Evolutionary conservation across 2,113 vertebrate genomes (phyloP), one percentile per base, ranked within the genome.

Genomic region (Leptobrachium leishanense): DNA sequence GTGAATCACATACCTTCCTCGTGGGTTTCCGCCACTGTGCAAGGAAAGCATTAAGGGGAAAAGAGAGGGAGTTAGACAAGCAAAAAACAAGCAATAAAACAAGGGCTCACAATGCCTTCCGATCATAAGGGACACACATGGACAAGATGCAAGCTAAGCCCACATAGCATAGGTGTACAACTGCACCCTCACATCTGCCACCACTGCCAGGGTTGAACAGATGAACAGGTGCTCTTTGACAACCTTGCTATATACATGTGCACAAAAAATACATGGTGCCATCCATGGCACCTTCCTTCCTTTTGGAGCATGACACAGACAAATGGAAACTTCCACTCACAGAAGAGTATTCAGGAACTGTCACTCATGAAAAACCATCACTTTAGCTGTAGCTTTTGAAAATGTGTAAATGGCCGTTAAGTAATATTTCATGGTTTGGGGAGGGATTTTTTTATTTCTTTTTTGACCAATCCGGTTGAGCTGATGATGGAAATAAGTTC

Each of bases 1-100:
- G 13, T 2, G 5, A 62, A 55, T 74, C 64, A 80, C 77, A 74
- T 80, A 80, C 77, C 77, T 80, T 67, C 70, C 71, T 72, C 76
- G 2, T 74, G 77, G 63, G n/a, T 31, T 68, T 80, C 77, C 72
- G 73, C 77, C 41, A 71, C 43, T 68, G 53, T 12, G 12, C 31
- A 42, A 11, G 13, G 13, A 41, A 57, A 76, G 7, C 46, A 44
- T 62, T 62, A 74, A 50, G 43, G 20, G n/a, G 72, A 81, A 71
- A 74, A 72, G 65, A 74, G 40, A 57, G 74, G 6, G 7, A 53
- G 11, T 62, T 57, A 74, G 77, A 72, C 2, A 41, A 66, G 53
- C 43, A 39, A 42, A 6, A 31, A 68, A 31, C 46, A 68, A 66
- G 65, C 65, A 54, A 44, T 31, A 31, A 50, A n/a, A 68, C 39